Percentiles rank a stretch among this genome's conserved stretches.
These are phyloP conservation scores for Felis chaus DNA, from an alignment of 2,113 vertebrate species.

Conservation along the genomic window DNA sequence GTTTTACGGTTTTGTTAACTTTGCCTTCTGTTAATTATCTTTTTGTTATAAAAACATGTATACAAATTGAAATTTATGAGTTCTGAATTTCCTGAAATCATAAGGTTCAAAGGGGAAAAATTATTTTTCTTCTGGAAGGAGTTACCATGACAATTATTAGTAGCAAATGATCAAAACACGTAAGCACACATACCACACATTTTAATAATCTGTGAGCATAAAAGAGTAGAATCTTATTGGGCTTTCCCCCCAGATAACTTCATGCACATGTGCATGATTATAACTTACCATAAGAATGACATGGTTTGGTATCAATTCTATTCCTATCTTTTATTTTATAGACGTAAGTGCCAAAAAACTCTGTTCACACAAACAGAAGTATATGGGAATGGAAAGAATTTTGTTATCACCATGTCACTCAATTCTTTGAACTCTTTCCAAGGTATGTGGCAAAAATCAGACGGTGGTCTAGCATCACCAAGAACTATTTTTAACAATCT, in stretches of 20 bases:
- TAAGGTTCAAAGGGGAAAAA: slow-evolving; percentile 23
- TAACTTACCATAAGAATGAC: slow-evolving; percentile 12
- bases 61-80: slow-evolving; percentile 11
- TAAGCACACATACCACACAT: neutral
- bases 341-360: slow-evolving; percentile 20
- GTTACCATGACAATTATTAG: neutral
- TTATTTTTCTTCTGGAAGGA: neutral
- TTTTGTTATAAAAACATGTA: slow-evolving; percentile 17
- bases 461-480: neutral
- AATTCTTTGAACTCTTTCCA: neutral
- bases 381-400: slow-evolving; percentile 5
- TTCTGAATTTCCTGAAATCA: slow-evolving; percentile 54
- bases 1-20: slow-evolving; percentile 4
- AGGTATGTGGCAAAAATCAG: slow-evolving; percentile 21
- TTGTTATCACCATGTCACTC: neutral
- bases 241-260: neutral
- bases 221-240: slow-evolving; percentile 28
- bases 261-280: neutral
- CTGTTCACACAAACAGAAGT: slow-evolving; percentile 11
- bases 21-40: neutral
- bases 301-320: neutral
- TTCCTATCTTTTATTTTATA: slow-evolving; percentile 29
- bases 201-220: slow-evolving; percentile 5
- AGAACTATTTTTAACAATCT: slow-evolving; percentile 40
- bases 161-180: neutral